Conservation (phyloP, 2,888 invertebrate species). For the Agonopterix subpropinquella region DNA sequence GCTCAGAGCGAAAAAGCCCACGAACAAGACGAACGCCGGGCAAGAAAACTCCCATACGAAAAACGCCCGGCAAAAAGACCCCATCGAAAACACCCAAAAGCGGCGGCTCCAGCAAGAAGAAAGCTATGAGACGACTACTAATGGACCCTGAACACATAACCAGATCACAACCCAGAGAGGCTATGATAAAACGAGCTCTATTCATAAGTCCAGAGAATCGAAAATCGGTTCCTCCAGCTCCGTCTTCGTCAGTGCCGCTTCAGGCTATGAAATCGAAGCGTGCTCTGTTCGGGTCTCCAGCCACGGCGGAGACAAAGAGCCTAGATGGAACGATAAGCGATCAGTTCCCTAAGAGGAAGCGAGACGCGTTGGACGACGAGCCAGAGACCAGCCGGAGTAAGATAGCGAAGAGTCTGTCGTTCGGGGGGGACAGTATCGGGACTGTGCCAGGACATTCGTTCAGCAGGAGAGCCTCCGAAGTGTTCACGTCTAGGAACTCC, state of each 20-base stretch:
- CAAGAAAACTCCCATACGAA: conserved; percentile 54
- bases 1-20: conserved; percentile 62
- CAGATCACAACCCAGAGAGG: conserved; percentile 66
- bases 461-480: conserved; percentile 55
- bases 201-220: conserved; percentile 82
- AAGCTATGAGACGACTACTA: conserved; percentile 60
- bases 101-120: conserved; percentile 78
- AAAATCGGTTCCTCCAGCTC: conserved; percentile 31
- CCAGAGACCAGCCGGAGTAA: conserved; percentile 55
- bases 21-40: conserved; percentile 68
- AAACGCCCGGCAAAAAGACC: conserved; percentile 71
- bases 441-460: conserved; percentile 32
- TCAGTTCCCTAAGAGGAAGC: conserved; percentile 61
- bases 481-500: conserved; percentile 38
- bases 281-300: conserved; percentile 79
- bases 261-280: conserved; percentile 78
- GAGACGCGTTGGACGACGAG: conserved; percentile 57
- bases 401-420: conserved; percentile 76
- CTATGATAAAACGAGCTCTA: conserved; percentile 79
- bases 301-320: conserved; percentile 54
- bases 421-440: conserved; percentile 61
- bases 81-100: conserved; percentile 76
- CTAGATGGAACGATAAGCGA: conserved; percentile 37
- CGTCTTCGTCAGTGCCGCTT: conserved; percentile 58
- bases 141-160: conserved; percentile 55